These are phyloP conservation scores for Carcinoscorpius rotundicauda DNA, from an alignment of 1,140 invertebrate genomes.

Conservation along the genomic window DNA sequence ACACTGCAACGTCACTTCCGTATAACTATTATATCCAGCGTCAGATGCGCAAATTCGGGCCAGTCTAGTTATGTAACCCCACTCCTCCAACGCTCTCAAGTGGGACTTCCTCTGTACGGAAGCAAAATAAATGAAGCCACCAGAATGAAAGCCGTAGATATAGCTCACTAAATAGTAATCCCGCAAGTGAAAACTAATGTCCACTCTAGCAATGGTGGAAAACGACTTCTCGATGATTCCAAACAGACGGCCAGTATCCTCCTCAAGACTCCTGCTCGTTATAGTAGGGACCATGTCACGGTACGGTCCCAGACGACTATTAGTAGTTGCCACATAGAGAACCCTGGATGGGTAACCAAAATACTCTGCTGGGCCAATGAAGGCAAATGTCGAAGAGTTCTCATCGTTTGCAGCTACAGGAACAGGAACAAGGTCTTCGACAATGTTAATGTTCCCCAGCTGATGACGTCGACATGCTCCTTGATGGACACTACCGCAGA, in stretches of 20 bases:
- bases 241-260: conserved; percentile 50
- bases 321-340: conserved; percentile 86
- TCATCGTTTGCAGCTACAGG: conserved; percentile 87
- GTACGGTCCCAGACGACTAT: conserved; percentile 81
- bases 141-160: conserved; percentile 88
- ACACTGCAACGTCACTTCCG: conserved; percentile 69
- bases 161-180: conserved; percentile 91
- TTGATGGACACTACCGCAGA: conserved; percentile 75
- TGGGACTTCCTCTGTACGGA: conserved; percentile 89
- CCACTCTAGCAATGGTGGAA: conserved; percentile 48
- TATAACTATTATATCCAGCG: conserved; percentile 82
- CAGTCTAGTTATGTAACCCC: conserved; percentile 79
- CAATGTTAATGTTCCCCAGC: conserved; percentile 61
- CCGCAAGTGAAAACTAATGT: conserved; percentile 55
- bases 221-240: conserved; percentile 60
- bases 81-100: conserved; percentile 65
- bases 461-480: conserved; percentile 77
- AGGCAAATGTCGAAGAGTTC: conserved; percentile 78
- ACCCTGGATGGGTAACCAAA: conserved; percentile 49
- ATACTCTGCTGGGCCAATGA: conserved; percentile 80
- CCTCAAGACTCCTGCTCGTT: conserved; percentile 64
- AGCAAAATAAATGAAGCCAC: conserved; percentile 86
- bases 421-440: conserved; percentile 56
- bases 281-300: conserved; percentile 87
- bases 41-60: conserved; percentile 87